Evolutionary conservation across 64 coral and sea anemone species (phyloP).

Genomic region (Anthopleura sola): DNA sequence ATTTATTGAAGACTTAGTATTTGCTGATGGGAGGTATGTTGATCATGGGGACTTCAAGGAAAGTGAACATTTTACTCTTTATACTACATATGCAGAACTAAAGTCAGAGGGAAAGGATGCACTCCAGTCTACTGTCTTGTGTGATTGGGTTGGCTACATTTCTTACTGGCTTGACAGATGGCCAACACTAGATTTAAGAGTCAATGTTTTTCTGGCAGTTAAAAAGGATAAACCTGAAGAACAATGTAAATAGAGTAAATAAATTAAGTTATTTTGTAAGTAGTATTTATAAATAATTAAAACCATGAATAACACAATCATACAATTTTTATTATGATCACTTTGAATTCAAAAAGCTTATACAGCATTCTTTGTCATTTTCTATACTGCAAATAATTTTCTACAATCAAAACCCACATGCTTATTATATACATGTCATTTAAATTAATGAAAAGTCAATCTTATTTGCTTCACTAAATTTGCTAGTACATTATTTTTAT

Average conservation of each 20-base stretch:
- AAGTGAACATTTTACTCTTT: conserved; percentile 66
- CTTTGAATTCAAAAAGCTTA: too few relatives aligned
- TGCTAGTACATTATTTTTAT: too few relatives aligned
- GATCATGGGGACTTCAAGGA: conserved; percentile 74
- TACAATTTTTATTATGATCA: too few relatives aligned
- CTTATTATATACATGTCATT: too few relatives aligned
- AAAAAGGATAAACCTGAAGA: conserved; percentile 50
- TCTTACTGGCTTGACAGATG: conserved; percentile 88
- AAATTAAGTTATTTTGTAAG: background rate
- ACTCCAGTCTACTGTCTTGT: conserved; percentile 64
- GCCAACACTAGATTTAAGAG: conserved; percentile 86
- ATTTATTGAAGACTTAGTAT: conserved; percentile 94
- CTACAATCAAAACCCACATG: too few relatives aligned
- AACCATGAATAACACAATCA: too few relatives aligned
- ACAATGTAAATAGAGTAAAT: background rate
- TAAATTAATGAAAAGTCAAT: too few relatives aligned
- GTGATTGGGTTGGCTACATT: conserved; percentile 87
- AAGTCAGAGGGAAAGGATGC: conserved; percentile 74
- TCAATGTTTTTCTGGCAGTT: conserved; percentile 83
- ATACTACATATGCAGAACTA: conserved; percentile 96
- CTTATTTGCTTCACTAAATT: too few relatives aligned
- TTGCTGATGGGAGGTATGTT: conserved; percentile 52
- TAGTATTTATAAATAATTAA: background rate
- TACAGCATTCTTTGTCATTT: too few relatives aligned
- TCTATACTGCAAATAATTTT: too few relatives aligned